Base-by-base conservation (phyloP, 2,888 invertebrate species). In the Aethes cnicana region DNA sequence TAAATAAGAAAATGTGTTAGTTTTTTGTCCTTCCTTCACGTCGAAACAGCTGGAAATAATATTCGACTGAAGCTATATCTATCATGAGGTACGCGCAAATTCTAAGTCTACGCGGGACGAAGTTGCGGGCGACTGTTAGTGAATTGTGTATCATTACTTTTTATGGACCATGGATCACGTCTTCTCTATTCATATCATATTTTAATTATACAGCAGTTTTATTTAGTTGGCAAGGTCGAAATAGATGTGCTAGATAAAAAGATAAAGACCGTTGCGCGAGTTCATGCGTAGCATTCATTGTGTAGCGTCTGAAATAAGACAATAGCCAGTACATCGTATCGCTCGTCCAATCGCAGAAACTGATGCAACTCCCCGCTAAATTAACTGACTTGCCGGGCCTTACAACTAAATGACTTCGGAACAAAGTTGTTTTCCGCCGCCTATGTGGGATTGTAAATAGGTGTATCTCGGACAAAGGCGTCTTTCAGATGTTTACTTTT, bases 251-350 rank as follows among this genome's bases (percentile, higher is more conserved):
- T 43, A 47, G 44, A 52, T 52, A 54, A 46, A 25, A 33, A 48
- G 52, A 44, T 42, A 53, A 55, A 47, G 37, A 46, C 35, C 47
- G 46, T 43, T 47, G 44, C 30, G 48, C 36, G 55, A 57, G 49
- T 59, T 57, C 56, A 73, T 64, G 68, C 69, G 67, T 69, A 58
- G 57, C 61, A 57, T 56, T 61, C 72, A 72, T 76, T 77, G 71
- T 74, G 61, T 68, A 66, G 66, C 53, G 58, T 68, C 66, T 65
- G 69, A 72, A 72, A 67, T 66, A 68, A 61, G 64, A 78, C 76
- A 78, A 75, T 75, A 65, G 73, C 53, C 58, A 54, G 57, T 63
- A 65, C 64, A 62, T 65, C 57, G 62, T 57, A 65, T 70, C 60
- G 61, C 57, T 55, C 41, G 30, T 43, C 59, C 55, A 59, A 69